These are phyloP conservation scores for Distichodus sexfasciatus DNA, from an alignment of 2,797 vertebrate species.

Conservation along the genomic window DNA sequence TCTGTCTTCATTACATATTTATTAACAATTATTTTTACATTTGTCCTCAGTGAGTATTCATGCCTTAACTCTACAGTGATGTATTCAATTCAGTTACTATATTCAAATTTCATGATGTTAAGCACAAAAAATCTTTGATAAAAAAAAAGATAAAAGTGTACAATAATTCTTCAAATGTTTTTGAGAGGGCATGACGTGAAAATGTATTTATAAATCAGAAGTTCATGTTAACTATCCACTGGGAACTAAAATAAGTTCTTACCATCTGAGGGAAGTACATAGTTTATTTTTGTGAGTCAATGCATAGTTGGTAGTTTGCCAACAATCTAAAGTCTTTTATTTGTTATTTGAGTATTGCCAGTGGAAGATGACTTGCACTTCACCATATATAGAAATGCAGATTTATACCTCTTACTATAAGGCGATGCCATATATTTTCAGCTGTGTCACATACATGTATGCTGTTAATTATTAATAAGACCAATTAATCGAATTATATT, in stretches of 20 bases:
- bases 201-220: neutral
- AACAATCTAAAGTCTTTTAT: constrained; percentile 47
- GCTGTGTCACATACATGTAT: constrained; percentile 23
- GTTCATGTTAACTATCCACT: constrained; percentile 12
- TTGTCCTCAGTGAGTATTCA: too few species aligned
- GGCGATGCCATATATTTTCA: neutral
- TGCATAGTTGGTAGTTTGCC: constrained; percentile 48
- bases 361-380: constrained; percentile 45
- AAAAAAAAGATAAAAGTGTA: too few species aligned
- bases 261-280: constrained; percentile 24
- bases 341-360: constrained; percentile 48
- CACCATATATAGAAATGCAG: constrained; percentile 55
- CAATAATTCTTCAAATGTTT: constrained; percentile 16
- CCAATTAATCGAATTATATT: too few species aligned
- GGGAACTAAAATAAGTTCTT: constrained; percentile 34
- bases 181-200: neutral
- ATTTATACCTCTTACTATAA: constrained; percentile 25
- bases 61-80: too few species aligned
- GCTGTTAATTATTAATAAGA: constrained; percentile 4
- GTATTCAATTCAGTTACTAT: too few species aligned
- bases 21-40: too few species aligned
- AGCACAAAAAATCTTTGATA: constrained; percentile 6
- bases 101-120: too few species aligned
- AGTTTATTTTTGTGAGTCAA: constrained; percentile 52
- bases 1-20: too few species aligned